Percentiles rank a stretch among this genome's conserved stretches.
Evolutionary conservation across 2,113 vertebrate genomes (phyloP).

Genomic region (Mesoclemmys tuberculata): DNA sequence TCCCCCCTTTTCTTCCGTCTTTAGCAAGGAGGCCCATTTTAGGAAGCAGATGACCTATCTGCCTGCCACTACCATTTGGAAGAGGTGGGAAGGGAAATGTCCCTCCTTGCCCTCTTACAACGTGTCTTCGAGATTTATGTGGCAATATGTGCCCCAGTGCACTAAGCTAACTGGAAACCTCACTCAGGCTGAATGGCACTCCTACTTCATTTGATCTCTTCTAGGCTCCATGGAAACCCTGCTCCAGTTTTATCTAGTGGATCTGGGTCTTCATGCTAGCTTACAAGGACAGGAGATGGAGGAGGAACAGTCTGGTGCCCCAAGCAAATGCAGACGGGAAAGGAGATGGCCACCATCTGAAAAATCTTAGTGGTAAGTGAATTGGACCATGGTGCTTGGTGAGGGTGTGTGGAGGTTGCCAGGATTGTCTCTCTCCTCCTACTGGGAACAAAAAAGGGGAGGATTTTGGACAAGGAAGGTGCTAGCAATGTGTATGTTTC

Average conservation of each 20-base stretch:
- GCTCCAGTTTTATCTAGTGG: neutral
- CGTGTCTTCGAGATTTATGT: neutral
- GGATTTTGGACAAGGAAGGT: neutral
- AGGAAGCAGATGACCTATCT: neutral
- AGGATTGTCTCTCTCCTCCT: neutral
- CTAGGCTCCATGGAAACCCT: neutral
- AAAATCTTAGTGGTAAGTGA: too few species aligned
- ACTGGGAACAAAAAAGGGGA: neutral
- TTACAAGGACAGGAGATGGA: neutral
- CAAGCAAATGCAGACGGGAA: neutral
- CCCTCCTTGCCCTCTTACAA: neutral
- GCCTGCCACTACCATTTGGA: neutral
- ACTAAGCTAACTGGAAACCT: neutral
- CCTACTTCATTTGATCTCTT: neutral
- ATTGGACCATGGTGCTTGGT: neutral
- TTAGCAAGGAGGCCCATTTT: too few species aligned
- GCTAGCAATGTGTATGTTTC: neutral
- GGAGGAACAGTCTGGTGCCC: neutral
- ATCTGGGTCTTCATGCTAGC: neutral
- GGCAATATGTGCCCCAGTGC: neutral
- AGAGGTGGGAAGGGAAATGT: neutral
- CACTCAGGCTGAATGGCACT: neutral
- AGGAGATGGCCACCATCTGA: neutral
- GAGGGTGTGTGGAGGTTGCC: neutral
- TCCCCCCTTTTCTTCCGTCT: too few species aligned